A percentile compares a stretch with the other conserved stretches of the same genome.
These are phyloP conservation scores for Oncopodura yosiiana DNA, from an alignment of 1,140 invertebrate genomes.

Conservation along the genomic window DNA sequence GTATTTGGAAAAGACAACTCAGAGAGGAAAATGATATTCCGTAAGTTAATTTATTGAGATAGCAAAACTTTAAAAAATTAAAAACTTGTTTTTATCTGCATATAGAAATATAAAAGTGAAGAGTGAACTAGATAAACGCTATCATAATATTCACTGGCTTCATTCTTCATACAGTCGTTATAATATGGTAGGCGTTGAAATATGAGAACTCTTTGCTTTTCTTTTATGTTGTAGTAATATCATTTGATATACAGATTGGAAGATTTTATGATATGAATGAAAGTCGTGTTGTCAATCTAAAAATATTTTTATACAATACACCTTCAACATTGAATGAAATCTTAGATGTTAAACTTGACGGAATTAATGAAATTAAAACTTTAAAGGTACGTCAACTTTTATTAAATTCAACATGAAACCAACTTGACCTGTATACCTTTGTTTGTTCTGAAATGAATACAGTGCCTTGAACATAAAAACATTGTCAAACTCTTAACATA, in stretches of 20 bases:
- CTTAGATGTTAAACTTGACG: constrained; percentile 15
- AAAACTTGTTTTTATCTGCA: neutral
- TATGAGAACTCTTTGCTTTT: too few species aligned
- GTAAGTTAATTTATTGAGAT: neutral
- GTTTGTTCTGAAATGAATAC: neutral
- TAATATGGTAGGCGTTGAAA: constrained; percentile 9
- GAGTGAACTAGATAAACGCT: too few species aligned
- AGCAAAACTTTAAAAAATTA: neutral
- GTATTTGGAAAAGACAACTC: neutral
- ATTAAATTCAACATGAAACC: too few species aligned
- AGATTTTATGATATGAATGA: constrained; percentile 17
- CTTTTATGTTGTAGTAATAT: too few species aligned
- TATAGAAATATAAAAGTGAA: too few species aligned
- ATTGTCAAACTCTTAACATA: constrained; percentile 12
- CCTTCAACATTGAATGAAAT: neutral
- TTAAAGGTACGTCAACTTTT: neutral
- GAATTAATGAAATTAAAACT: constrained; percentile 16
- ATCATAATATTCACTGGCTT: too few species aligned
- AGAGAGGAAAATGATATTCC: neutral
- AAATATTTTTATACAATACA: constrained; percentile 8
- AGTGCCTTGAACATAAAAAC: constrained; percentile 16
- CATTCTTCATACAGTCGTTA: too few species aligned
- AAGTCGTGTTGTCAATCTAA: constrained; percentile 14
- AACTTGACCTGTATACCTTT: too few species aligned
- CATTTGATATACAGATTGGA: constrained; percentile 7